A percentile compares a stretch with the other conserved stretches of the same genome.
Conservation (phyloP, 2,113 vertebrate genomes). For the Equus przewalskii region DNA sequence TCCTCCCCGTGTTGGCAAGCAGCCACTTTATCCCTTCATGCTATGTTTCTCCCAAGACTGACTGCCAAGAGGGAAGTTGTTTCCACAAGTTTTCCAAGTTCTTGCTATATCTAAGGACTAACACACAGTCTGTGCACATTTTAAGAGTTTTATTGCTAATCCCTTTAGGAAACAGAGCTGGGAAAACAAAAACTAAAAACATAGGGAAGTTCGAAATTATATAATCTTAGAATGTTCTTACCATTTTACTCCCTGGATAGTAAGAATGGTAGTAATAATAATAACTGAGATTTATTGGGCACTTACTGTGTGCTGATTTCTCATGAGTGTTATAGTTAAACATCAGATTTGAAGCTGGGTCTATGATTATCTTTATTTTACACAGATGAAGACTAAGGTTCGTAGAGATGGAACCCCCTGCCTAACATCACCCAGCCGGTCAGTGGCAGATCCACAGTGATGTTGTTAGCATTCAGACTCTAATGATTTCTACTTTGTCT, state of each 20-base stretch:
- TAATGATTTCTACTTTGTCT: neutral
- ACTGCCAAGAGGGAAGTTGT: neutral
- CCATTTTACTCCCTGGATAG: neutral
- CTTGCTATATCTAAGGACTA: neutral
- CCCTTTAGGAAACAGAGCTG: neutral
- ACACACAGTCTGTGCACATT: neutral
- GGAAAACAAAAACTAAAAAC: neutral
- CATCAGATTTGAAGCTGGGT: neutral
- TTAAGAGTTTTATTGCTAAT: neutral
- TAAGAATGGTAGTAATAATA: neutral
- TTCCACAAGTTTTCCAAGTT: neutral
- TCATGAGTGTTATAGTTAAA: neutral
- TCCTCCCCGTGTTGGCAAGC: neutral
- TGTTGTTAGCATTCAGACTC: neutral
- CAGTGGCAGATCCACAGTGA: neutral
- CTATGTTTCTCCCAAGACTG: neutral
- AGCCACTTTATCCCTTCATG: neutral
- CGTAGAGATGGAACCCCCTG: neutral
- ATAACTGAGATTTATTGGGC: neutral
- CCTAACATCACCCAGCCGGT: neutral
- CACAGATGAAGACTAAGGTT: neutral
- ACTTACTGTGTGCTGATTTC: neutral
- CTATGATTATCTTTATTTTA: neutral
- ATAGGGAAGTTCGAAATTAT: neutral
- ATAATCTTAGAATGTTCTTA: neutral